Evolutionary conservation across 2,113 vertebrate species (phyloP), one percentile per base, ranked within the genome.

Genomic region (Prochilodus magdalenae): DNA sequence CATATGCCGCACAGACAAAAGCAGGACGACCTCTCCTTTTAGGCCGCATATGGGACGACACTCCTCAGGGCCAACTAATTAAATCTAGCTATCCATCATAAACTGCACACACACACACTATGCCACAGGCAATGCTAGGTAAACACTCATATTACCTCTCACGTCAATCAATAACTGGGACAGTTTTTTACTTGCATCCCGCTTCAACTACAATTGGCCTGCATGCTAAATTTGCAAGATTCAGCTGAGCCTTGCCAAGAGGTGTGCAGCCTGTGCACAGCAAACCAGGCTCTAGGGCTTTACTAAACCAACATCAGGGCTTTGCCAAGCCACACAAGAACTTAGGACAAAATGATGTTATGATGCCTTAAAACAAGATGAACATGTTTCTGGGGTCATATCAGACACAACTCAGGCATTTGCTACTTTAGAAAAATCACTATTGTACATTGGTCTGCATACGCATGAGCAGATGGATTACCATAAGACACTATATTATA

Each of bases 21-120:
- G 70, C 87, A 83, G 84, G 80, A 73, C 4, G 79, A 75, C 84
- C 88, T 89, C 88, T 89, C 86, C 81, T 88, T 59, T 66, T 60
- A 29, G 79, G 40, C 84, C 86, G 77, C 87, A n/a, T 73, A 40
- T 79, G 82, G 82, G 82, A 87, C 59, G 51, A 74, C 55, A 75
- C 71, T 81, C 73, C 81, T 81, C 69, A 49, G n/a, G 84, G 85
- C 81, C 65, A 86, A 70, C 85, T 82, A 84, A 85, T 84, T 83
- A n/a, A 85, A 85, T 87, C 84, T 87, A 77, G n/a, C n/a, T n/a
- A 51, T 36, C 74, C 57, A 78, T 84, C 78, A n/a, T 73, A 69
- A 75, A 84, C 62, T 55, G 26, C 26, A 30, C 15, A 66, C 40
- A 63, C 27, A 77, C 59, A 22, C 66, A n/a, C n/a, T n/a, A 62